Conservation (phyloP, 2,797 vertebrate species). For the Mus spretus region DNA sequence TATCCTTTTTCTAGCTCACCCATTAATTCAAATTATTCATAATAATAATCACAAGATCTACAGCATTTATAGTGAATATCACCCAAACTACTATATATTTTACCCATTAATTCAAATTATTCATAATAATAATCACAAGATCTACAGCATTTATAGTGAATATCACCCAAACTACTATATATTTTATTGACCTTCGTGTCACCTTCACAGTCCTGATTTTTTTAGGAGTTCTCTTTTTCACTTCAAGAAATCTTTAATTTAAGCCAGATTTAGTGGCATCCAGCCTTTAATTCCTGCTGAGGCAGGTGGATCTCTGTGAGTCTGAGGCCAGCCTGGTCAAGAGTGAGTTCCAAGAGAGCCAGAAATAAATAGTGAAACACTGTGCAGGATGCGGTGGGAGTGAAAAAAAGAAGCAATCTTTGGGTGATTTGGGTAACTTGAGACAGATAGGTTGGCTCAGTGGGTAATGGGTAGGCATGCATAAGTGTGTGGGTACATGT, state of each 20-base stretch:
- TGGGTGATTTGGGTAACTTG: background rate
- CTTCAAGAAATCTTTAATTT: background rate
- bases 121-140: conserved; percentile 20
- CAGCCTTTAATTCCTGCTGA: background rate
- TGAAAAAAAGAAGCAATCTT: background rate
- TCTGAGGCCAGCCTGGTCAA: background rate
- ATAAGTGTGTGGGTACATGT: background rate
- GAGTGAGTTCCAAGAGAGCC: background rate
- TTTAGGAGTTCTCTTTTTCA: background rate
- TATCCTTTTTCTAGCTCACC: background rate
- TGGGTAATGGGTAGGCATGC: no score
- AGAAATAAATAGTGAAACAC: background rate
- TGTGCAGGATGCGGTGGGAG: background rate
- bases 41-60: background rate
- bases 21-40: conserved; percentile 33
- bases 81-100: background rate
- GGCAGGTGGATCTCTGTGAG: background rate
- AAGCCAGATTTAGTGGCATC: background rate
- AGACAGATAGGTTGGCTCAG: no score
- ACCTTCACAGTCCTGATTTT: background rate
- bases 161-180: conserved; percentile 6
- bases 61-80: background rate
- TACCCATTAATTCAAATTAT: conserved; percentile 24
- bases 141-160: background rate
- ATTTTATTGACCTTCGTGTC: background rate